A percentile compares a stretch with the other conserved stretches of the same genome.
These are phyloP conservation scores for Orchestia grillus DNA, from an alignment of 1,140 invertebrate genomes.

Conservation along the genomic window DNA sequence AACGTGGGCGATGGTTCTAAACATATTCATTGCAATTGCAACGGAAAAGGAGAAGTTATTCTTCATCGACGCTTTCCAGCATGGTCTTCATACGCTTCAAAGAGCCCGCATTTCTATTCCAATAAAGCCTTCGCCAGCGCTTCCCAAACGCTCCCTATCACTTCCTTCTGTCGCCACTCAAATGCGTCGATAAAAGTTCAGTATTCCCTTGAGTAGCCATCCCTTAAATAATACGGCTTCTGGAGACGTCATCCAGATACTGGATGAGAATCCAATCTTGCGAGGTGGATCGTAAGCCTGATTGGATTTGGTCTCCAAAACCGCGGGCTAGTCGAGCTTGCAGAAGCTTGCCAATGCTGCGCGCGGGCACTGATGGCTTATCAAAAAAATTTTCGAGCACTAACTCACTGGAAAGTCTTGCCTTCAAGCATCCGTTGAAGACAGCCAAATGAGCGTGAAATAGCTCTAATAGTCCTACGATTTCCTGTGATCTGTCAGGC, in stretches of 20 bases:
- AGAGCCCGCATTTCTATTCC: neutral
- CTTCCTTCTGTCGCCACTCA: neutral
- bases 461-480: neutral
- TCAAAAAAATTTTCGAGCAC: neutral
- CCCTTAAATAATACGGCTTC: neutral
- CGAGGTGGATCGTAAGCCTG: neutral
- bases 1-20: too few relatives aligned
- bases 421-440: too few relatives aligned
- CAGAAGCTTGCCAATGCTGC: neutral
- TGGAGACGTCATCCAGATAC: neutral
- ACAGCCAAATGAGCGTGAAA: neutral
- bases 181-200: neutral
- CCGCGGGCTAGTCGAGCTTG: neutral
- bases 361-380: neutral
- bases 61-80: too few relatives aligned
- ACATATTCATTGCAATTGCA: too few relatives aligned
- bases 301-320: neutral
- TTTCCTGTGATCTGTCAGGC: neutral
- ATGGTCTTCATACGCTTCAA: neutral
- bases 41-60: too few relatives aligned
- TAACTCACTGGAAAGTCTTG: neutral
- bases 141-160: neutral
- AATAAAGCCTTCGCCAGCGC: neutral
- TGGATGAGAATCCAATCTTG: neutral
- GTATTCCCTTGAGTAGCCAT: neutral